A percentile compares a stretch with the other conserved stretches of the same genome.
These are phyloP conservation scores for Homarus gammarus DNA, from an alignment of 2,888 invertebrate species.

Conservation along the genomic window DNA sequence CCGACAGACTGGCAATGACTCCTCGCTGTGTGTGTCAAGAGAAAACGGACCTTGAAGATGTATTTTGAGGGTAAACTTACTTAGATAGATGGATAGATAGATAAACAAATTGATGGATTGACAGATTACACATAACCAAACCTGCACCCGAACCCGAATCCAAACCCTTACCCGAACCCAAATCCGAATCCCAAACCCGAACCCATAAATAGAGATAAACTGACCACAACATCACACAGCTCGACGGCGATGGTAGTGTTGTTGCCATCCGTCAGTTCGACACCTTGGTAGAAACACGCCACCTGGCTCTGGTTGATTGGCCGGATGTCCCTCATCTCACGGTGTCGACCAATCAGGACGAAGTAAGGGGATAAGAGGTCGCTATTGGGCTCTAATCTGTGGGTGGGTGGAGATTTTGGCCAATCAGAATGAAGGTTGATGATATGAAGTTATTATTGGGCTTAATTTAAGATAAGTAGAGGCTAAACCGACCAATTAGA, in stretches of 20 bases:
- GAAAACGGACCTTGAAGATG: background rate
- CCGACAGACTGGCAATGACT: constrained; percentile 57
- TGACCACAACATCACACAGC: constrained; percentile 49
- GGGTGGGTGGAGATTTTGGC: background rate
- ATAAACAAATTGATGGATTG: too few relatives aligned
- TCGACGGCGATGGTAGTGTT: constrained; percentile 48
- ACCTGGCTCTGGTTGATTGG: background rate
- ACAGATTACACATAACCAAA: too few relatives aligned
- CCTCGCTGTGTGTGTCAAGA: constrained; percentile 67
- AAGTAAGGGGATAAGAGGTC: constrained; percentile 39
- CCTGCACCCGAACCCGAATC: too few relatives aligned
- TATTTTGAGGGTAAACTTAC: background rate
- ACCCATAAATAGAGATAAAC: too few relatives aligned
- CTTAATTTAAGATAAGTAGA: too few relatives aligned
- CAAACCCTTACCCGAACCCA: too few relatives aligned
- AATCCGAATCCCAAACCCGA: too few relatives aligned
- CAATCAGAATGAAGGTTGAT: background rate
- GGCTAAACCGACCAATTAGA: too few relatives aligned
- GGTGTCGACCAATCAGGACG: constrained; percentile 41
- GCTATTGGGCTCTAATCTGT: constrained; percentile 31
- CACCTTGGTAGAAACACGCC: constrained; percentile 47
- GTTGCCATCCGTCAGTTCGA: constrained; percentile 14
- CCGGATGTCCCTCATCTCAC: constrained; percentile 4
- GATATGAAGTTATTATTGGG: background rate
- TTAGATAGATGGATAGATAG: too few relatives aligned